phyloP scores from a whole-genome alignment of 2,888 invertebrate genomes.

The Clitarchus hookeri region DNA sequence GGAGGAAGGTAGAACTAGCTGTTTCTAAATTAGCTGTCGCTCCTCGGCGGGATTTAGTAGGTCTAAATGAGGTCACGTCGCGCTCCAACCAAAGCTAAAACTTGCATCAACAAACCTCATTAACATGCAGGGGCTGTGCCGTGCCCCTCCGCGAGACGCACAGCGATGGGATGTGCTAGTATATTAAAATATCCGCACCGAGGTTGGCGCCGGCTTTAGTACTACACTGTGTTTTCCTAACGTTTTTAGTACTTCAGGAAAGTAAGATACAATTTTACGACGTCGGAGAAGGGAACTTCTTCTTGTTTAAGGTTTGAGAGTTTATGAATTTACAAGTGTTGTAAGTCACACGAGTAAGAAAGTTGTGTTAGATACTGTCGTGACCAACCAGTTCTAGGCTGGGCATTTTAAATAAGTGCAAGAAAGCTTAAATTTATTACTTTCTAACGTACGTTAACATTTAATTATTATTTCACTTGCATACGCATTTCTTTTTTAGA shows the following conservation, averaged over 20 bases:
- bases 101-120: constrained; percentile 2
- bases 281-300: too few species aligned
- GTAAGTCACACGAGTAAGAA: too few species aligned
- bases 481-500: too few species aligned
- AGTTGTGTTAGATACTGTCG: too few species aligned
- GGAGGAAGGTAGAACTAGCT: neutral
- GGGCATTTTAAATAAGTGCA: too few species aligned
- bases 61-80: constrained; percentile 14
- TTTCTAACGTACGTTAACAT: too few species aligned
- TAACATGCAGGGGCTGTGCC: neutral
- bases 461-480: too few species aligned
- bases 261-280: too few species aligned
- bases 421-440: too few species aligned
- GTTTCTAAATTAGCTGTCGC: constrained; percentile 8
- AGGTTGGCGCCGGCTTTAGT: neutral
- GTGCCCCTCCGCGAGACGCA: neutral
- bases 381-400: too few species aligned
- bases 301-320: too few species aligned
- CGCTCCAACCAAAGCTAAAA: neutral
- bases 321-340: too few species aligned
- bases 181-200: neutral
- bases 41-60: constrained; percentile 6
- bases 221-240: neutral
- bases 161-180: neutral
- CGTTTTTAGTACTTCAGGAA: neutral